Conservation (phyloP, 2,888 invertebrate species). For the Cyrtodaria siliqua region DNA sequence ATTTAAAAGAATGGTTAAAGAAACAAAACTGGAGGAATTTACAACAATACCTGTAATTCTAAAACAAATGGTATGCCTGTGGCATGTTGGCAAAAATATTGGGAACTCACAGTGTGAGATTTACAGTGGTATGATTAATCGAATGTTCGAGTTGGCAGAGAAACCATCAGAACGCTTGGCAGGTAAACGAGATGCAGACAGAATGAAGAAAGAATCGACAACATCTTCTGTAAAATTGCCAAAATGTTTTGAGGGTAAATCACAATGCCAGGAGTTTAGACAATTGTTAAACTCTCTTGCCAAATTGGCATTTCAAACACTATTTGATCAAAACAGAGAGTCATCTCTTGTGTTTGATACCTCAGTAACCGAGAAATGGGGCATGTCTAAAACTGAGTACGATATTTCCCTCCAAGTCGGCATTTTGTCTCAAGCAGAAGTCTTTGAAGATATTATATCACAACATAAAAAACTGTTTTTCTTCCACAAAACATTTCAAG, state of each 20-base stretch:
- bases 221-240: neutral
- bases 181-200: too few species aligned
- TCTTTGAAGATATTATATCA: neutral
- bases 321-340: neutral
- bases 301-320: neutral
- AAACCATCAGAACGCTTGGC: neutral
- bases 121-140: slow-evolving; percentile 8
- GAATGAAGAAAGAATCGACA: neutral
- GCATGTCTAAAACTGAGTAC: neutral
- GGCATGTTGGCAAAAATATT: slow-evolving; percentile 4
- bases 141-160: neutral
- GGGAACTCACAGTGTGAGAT: slow-evolving; percentile 6
- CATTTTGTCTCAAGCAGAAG: slow-evolving; percentile 3
- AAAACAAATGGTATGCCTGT: slow-evolving; percentile 21
- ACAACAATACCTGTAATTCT: slow-evolving; percentile 2
- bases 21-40: neutral
- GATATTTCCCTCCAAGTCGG: slow-evolving; percentile 2
- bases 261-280: slow-evolving; percentile 1
- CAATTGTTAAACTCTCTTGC: neutral
- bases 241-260: neutral
- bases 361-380: neutral
- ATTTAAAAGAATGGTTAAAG: too few species aligned
- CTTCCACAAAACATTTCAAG: slow-evolving; percentile 13
- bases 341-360: neutral
- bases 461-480: slow-evolving; percentile 3